A percentile compares a stretch with the other conserved stretches of the same genome.
Conservation (phyloP, 2,113 vertebrate species). For the Phasianus colchicus region DNA sequence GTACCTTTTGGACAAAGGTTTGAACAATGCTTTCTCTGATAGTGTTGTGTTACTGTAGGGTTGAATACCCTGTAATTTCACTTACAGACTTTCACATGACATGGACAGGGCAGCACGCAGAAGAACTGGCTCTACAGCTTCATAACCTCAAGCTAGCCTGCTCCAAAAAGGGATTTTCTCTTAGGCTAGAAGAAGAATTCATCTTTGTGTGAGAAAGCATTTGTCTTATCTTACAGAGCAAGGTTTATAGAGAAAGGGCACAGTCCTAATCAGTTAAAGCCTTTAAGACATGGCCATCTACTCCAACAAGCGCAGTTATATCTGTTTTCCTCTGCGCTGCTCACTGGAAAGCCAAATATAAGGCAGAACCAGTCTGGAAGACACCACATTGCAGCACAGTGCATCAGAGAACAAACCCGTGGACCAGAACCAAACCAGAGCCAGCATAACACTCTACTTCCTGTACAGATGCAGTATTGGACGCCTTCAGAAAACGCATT, state of each 20-base stretch:
- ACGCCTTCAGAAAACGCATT: neutral
- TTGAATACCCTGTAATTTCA: neutral
- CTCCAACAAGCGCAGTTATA: neutral
- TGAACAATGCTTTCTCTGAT: neutral
- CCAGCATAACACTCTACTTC: fast-evolving
- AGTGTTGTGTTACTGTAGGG: neutral
- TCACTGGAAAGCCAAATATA: neutral
- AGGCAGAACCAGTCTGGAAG: neutral
- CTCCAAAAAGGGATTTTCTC: neutral
- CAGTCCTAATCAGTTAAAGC: neutral
- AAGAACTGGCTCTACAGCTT: neutral
- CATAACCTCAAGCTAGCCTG: neutral
- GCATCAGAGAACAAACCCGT: neutral
- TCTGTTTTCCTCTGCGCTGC: neutral
- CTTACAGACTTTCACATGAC: neutral
- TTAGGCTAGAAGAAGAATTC: neutral
- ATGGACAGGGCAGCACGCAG: neutral
- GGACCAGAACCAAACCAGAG: neutral
- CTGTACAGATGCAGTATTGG: neutral
- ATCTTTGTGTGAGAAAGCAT: neutral
- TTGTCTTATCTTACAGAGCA: neutral
- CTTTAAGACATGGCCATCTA: neutral
- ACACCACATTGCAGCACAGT: neutral
- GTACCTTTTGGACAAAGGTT: neutral
- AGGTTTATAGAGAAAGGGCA: neutral